These are phyloP conservation scores for Corydoras sp. DNA, from an alignment of 2,113 vertebrate species.

Conservation along the genomic window DNA sequence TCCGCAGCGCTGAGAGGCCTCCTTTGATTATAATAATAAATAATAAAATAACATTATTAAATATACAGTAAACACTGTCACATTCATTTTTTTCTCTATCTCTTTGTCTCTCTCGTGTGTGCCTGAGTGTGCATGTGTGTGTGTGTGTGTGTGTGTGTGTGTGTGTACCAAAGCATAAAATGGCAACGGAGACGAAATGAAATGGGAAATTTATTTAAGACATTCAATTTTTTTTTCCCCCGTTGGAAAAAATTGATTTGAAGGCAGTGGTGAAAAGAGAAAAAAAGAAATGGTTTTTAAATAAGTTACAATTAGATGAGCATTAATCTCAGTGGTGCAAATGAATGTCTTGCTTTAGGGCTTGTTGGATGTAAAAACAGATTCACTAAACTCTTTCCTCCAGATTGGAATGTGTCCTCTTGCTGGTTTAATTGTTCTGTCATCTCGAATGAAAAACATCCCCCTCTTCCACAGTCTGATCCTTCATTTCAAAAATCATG, in stretches of 20 bases:
- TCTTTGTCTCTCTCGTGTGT: neutral
- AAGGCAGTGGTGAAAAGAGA: constrained; percentile 59
- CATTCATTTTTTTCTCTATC: too few species aligned
- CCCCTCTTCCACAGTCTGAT: constrained; percentile 35
- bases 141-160: constrained; percentile 16
- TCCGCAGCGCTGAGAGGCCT: too few species aligned
- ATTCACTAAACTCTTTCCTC: constrained; percentile 75
- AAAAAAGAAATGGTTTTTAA: constrained; percentile 78
- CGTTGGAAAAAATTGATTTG: constrained; percentile 67
- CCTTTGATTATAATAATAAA: too few species aligned
- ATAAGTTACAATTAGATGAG: constrained; percentile 82
- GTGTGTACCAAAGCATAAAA: neutral
- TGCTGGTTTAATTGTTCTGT: constrained; percentile 73
- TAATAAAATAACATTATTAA: neutral
- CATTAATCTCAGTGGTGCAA: constrained; percentile 78
- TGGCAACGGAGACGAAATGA: constrained; percentile 22
- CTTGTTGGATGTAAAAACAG: constrained; percentile 78
- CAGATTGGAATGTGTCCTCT: constrained; percentile 73
- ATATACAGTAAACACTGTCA: neutral
- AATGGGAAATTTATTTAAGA: constrained; percentile 34
- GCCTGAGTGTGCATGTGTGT: constrained; percentile 1
- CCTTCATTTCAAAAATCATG: constrained; percentile 39
- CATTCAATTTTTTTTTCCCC: constrained; percentile 40
- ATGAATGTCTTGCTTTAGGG: constrained; percentile 79
- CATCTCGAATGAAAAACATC: constrained; percentile 68